These are phyloP conservation scores for Andrena haemorrhoa DNA, from an alignment of 2,888 invertebrate species.

Conservation along the genomic window DNA sequence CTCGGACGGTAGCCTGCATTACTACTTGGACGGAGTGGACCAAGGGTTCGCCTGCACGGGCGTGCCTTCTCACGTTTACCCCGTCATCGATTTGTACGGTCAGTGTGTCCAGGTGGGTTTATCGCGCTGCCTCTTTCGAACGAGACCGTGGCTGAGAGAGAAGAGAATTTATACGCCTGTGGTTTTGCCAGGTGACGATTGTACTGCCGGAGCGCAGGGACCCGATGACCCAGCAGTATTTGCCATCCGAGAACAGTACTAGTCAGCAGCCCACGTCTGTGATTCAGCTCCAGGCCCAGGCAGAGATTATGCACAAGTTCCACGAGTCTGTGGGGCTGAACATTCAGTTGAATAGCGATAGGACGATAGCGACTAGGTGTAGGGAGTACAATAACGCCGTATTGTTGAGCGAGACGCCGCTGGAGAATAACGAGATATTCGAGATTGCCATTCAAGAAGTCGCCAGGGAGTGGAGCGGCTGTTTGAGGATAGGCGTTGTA, in stretches of 20 bases:
- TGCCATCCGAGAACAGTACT: slow-evolving; percentile 86
- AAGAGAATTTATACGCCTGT: not conserved
- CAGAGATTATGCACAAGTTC: slow-evolving; percentile 84
- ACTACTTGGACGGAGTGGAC: slow-evolving; percentile 94
- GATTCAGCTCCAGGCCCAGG: slow-evolving; percentile 85
- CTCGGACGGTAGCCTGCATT: slow-evolving; percentile 93
- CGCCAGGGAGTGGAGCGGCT: slow-evolving; percentile 89
- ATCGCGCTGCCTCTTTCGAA: not conserved
- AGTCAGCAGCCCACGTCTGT: slow-evolving; percentile 87
- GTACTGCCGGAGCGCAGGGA: slow-evolving; percentile 83
- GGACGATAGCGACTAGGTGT: slow-evolving; percentile 88
- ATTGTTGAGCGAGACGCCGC: slow-evolving; percentile 90
- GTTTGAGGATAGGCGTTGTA: slow-evolving; percentile 92
- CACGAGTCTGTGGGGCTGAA: slow-evolving; percentile 90
- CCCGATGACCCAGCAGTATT: slow-evolving; percentile 81
- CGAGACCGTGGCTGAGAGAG: not conserved
- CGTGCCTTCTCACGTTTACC: slow-evolving; percentile 93
- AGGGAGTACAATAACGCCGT: slow-evolving; percentile 87
- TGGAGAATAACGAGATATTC: slow-evolving; percentile 91
- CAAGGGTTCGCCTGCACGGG: slow-evolving; percentile 94
- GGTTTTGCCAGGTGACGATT: slow-evolving; percentile 80
- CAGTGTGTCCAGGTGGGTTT: slow-evolving; percentile 93
- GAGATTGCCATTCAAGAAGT: slow-evolving; percentile 90
- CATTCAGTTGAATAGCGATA: slow-evolving; percentile 89
- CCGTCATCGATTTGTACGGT: slow-evolving; percentile 97